These are phyloP conservation scores for Pempheris klunzingeri DNA, from an alignment of 2,797 vertebrate species.

Conservation along the genomic window DNA sequence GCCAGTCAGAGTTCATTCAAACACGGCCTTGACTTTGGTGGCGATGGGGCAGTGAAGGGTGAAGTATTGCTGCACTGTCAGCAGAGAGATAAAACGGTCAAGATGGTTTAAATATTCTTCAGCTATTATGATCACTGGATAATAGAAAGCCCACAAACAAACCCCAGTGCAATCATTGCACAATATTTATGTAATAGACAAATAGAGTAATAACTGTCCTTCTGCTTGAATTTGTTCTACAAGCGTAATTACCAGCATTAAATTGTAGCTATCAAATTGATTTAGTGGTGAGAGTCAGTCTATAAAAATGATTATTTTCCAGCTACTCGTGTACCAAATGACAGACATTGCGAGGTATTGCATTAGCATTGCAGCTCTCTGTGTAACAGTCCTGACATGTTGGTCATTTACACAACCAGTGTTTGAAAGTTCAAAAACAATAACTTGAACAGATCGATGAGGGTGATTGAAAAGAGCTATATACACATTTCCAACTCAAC, in stretches of 20 bases:
- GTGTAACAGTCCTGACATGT: constrained; percentile 6
- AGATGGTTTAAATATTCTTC: not conserved
- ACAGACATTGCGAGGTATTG: constrained; percentile 16
- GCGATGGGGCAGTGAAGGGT: too few relatives aligned
- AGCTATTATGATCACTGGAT: not conserved
- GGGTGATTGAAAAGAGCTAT: constrained; percentile 22
- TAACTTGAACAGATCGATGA: constrained; percentile 27
- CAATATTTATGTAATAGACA: not conserved
- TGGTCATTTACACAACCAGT: constrained; percentile 16
- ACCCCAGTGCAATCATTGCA: not conserved
- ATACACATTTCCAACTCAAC: constrained; percentile 5
- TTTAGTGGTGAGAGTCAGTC: not conserved
- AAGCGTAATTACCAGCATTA: not conserved
- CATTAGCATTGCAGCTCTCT: constrained; percentile 2
- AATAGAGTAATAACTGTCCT: not conserved
- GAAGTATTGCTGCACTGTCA: too few relatives aligned
- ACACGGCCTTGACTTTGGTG: not conserved
- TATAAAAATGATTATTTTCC: not conserved
- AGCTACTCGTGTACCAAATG: not conserved
- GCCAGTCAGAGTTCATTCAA: too few relatives aligned
- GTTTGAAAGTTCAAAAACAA: constrained; percentile 36
- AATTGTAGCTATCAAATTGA: not conserved
- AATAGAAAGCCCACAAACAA: not conserved
- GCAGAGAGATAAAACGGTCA: not conserved
- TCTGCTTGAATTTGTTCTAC: not conserved